Conservation (phyloP, 2,888 invertebrate genomes). For the Acronicta aceris region DNA sequence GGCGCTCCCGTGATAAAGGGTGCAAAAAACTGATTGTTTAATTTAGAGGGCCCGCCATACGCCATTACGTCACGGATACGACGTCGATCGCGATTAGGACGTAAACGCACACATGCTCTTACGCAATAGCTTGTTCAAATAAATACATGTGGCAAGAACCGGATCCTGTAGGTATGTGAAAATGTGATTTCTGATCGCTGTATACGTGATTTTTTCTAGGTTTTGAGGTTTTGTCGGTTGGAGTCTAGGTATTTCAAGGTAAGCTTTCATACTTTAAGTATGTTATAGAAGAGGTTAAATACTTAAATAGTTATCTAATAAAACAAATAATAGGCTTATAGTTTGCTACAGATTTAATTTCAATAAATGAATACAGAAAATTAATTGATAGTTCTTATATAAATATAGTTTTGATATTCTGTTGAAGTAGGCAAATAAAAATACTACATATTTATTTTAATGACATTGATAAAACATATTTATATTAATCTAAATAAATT, state of each 20-base stretch:
- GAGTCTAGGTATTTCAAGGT: background rate
- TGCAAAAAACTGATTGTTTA: constrained; percentile 88
- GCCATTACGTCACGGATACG: constrained; percentile 81
- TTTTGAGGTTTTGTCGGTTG: background rate
- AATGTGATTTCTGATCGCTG: constrained; percentile 59
- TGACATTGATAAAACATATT: no score
- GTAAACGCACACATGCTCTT: constrained; percentile 80
- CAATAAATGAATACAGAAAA: no score
- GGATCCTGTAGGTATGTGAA: constrained; percentile 83
- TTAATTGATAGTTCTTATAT: no score
- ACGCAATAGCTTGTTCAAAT: constrained; percentile 83
- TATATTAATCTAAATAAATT: no score
- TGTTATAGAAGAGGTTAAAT: constrained; percentile 8
- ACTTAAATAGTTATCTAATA: no score
- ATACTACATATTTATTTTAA: no score
- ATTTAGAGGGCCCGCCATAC: constrained; percentile 76
- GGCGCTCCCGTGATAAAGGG: constrained; percentile 86
- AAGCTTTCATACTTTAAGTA: background rate
- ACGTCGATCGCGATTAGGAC: constrained; percentile 78
- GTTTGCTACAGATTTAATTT: no score
- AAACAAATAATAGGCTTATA: no score
- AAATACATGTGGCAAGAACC: constrained; percentile 84
- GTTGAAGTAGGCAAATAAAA: no score
- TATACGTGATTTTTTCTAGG: constrained; percentile 13
- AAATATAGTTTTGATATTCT: no score